Conservation (phyloP, 2,888 invertebrate genomes). For the Dasypolia templi region DNA sequence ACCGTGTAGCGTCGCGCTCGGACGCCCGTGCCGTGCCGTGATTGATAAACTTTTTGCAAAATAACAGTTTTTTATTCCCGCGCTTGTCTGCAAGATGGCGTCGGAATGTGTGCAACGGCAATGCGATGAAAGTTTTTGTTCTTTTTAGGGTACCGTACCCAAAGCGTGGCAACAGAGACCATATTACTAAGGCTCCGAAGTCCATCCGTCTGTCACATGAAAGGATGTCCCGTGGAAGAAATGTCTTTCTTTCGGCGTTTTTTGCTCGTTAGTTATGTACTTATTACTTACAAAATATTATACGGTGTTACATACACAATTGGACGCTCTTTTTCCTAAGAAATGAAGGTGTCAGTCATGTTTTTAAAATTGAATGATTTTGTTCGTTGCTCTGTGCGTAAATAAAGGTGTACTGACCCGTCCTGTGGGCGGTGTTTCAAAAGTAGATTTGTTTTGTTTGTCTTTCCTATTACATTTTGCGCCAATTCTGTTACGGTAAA, state of each 20-base stretch:
- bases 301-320: no score
- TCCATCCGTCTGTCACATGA: background rate
- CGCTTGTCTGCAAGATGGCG: constrained; percentile 45
- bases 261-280: background rate
- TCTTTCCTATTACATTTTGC: constrained; percentile 21
- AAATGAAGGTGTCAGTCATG: background rate
- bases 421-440: constrained; percentile 24
- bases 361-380: constrained; percentile 17
- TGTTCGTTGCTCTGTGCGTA: constrained; percentile 21
- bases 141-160: constrained; percentile 1
- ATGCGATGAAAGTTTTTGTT: constrained; percentile 54
- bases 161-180: background rate
- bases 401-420: constrained; percentile 9
- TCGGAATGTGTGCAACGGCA: constrained; percentile 50
- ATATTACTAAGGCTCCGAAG: background rate
- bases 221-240: no score
- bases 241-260: no score
- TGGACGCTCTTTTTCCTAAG: background rate
- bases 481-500: background rate
- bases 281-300: no score
- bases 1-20: constrained; percentile 58
- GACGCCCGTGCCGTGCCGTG: constrained; percentile 55
- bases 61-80: constrained; percentile 54
- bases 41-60: constrained; percentile 62
- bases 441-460: constrained; percentile 46